phyloP scores from a whole-genome alignment of 1,140 invertebrate species.

The Lordiphosa collinella region DNA sequence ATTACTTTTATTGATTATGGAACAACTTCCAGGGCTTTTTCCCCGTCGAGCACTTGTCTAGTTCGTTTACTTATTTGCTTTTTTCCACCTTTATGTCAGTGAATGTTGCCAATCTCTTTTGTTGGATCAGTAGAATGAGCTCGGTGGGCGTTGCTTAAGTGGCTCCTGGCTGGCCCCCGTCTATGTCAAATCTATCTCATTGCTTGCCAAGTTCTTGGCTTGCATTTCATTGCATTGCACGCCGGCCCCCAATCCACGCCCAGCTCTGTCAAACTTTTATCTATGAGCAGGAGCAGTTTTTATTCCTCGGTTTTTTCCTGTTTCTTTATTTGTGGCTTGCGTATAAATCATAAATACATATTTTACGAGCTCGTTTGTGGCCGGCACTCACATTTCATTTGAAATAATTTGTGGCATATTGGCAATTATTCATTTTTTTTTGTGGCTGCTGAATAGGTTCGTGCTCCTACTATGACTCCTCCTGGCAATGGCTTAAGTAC shows the following conservation, averaged over 20 bases:
- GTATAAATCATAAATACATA: constrained; percentile 75
- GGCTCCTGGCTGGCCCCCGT: constrained; percentile 58
- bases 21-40: background rate
- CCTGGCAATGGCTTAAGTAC: background rate
- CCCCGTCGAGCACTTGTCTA: constrained; percentile 1
- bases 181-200: constrained; percentile 54
- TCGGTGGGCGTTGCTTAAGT: constrained; percentile 46
- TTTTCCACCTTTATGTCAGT: constrained; percentile 44
- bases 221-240: constrained; percentile 60
- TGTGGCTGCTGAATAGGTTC: constrained; percentile 1
- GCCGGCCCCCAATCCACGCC: constrained; percentile 39
- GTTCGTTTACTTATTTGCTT: constrained; percentile 23
- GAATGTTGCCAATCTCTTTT: constrained; percentile 58
- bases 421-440: constrained; percentile 68
- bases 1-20: too few relatives aligned
- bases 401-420: constrained; percentile 78
- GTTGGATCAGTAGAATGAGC: constrained; percentile 42
- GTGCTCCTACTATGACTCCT: background rate
- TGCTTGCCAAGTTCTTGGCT: constrained; percentile 52
- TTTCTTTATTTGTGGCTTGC: constrained; percentile 21
- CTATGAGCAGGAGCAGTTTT: constrained; percentile 37
- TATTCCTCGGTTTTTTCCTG: background rate
- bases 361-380: constrained; percentile 55
- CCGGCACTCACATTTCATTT: constrained; percentile 71
- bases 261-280: constrained; percentile 68